Percentiles rank a stretch among this genome's conserved stretches.
phyloP scores from a whole-genome alignment of 1,140 invertebrate species.

The Stegodyphus mimosarum region DNA sequence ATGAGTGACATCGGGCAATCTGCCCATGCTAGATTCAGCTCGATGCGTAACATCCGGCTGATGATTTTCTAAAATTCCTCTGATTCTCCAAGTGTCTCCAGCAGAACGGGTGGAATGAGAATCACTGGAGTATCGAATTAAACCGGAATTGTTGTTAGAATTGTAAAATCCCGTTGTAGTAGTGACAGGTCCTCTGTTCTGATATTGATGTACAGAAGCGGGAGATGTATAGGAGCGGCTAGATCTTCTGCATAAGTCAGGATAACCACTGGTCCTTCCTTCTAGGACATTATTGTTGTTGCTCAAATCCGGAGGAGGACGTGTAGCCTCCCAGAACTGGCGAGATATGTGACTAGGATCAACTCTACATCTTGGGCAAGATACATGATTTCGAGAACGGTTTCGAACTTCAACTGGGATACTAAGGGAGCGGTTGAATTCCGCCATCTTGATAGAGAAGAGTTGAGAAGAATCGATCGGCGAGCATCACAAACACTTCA shows the following conservation, averaged over 20 bases:
- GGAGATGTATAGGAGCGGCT: constrained; percentile 51
- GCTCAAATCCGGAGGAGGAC: neutral
- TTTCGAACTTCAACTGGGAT: constrained; percentile 42
- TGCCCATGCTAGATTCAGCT: constrained; percentile 32
- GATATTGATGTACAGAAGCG: constrained; percentile 50
- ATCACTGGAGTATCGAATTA: constrained; percentile 40
- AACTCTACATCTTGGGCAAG: constrained; percentile 51
- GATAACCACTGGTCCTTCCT: constrained; percentile 12
- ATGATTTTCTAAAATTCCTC: constrained; percentile 50
- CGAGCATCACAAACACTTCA: constrained; percentile 28
- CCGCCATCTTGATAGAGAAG: constrained; percentile 46
- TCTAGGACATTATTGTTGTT: constrained; percentile 14
- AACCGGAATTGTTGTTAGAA: constrained; percentile 1
- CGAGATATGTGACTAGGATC: constrained; percentile 61
- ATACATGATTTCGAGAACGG: constrained; percentile 32
- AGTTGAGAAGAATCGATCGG: constrained; percentile 47
- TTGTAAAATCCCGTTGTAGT: constrained; percentile 11
- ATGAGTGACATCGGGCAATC: constrained; percentile 47
- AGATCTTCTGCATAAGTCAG: constrained; percentile 50
- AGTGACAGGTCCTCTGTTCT: constrained; percentile 12
- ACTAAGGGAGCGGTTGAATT: constrained; percentile 55
- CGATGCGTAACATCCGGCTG: constrained; percentile 46
- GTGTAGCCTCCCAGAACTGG: constrained; percentile 41
- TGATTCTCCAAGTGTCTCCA: constrained; percentile 55
- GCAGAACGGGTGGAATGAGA: constrained; percentile 48